A percentile compares a stretch with the other conserved stretches of the same genome.
Conservation (phyloP, 1,140 invertebrate genomes). For the Drosophila navojoa region DNA sequence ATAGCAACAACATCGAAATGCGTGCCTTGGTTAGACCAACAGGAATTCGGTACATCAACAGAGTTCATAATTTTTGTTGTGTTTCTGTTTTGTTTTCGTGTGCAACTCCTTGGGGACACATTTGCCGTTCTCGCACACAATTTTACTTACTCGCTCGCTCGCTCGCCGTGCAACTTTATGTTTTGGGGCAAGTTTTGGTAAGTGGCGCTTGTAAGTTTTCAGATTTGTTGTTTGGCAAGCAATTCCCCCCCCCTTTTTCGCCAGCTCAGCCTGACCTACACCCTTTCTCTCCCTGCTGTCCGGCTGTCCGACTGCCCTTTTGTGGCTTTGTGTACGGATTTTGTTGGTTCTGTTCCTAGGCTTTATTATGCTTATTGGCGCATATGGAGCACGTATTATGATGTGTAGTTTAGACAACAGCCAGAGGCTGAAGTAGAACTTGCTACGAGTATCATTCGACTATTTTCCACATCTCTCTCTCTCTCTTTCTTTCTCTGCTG, state of each 20-base stretch:
- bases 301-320: not conserved
- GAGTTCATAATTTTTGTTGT: constrained; percentile 44
- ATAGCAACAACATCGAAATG: constrained; percentile 23
- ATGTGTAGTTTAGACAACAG: constrained; percentile 41
- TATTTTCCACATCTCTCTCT: constrained; percentile 15
- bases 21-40: constrained; percentile 24
- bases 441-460: constrained; percentile 12
- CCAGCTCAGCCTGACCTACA: constrained; percentile 1
- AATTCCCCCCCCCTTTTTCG: not conserved
- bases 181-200: constrained; percentile 22
- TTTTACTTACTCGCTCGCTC: constrained; percentile 28
- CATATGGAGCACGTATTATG: constrained; percentile 66
- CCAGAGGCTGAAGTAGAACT: constrained; percentile 3
- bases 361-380: constrained; percentile 64
- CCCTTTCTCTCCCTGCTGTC: no score
- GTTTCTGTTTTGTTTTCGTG: not conserved
- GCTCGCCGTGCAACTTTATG: constrained; percentile 15
- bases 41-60: constrained; percentile 33
- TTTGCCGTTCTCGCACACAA: constrained; percentile 58
- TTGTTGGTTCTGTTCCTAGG: constrained; percentile 35
- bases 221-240: constrained; percentile 50
- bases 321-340: constrained; percentile 25
- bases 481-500: not conserved
- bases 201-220: constrained; percentile 60
- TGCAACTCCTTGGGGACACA: constrained; percentile 50